phyloP scores from a whole-genome alignment of 2,888 invertebrate genomes.

The Phortica magna region DNA sequence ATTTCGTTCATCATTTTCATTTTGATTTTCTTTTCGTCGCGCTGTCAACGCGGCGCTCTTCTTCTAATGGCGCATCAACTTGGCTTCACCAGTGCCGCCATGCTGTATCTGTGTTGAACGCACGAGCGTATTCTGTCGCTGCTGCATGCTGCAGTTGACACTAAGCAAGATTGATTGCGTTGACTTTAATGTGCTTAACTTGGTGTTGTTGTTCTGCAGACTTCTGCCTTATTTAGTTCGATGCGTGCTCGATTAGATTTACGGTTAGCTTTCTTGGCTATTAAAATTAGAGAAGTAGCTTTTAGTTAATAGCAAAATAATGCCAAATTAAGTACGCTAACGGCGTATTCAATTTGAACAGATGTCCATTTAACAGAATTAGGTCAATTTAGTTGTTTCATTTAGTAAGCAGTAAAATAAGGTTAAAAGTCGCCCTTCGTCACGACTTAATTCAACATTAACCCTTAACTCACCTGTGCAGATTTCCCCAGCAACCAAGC shows the following conservation, averaged over 20 bases:
- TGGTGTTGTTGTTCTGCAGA: constrained; percentile 34
- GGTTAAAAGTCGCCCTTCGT: too few relatives aligned
- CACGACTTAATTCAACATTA: too few relatives aligned
- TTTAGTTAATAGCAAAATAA: constrained; percentile 29
- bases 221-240: constrained; percentile 32
- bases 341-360: neutral
- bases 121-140: constrained; percentile 19
- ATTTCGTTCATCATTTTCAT: neutral
- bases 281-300: neutral
- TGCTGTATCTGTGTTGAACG: neutral
- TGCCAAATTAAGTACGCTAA: neutral
- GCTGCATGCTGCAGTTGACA: constrained; percentile 64
- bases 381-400: neutral
- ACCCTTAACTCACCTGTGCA: too few relatives aligned
- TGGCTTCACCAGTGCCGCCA: neutral
- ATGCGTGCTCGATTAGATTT: constrained; percentile 35
- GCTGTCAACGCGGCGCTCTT: constrained; percentile 4
- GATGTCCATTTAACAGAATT: neutral
- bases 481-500: too few relatives aligned
- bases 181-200: constrained; percentile 45
- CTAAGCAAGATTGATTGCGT: constrained; percentile 71
- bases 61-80: neutral
- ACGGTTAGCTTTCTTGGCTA: constrained; percentile 24
- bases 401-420: neutral
- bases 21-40: too few relatives aligned